phyloP scores from a whole-genome alignment of 2,797 vertebrate genomes.

The Agapornis canus region DNA sequence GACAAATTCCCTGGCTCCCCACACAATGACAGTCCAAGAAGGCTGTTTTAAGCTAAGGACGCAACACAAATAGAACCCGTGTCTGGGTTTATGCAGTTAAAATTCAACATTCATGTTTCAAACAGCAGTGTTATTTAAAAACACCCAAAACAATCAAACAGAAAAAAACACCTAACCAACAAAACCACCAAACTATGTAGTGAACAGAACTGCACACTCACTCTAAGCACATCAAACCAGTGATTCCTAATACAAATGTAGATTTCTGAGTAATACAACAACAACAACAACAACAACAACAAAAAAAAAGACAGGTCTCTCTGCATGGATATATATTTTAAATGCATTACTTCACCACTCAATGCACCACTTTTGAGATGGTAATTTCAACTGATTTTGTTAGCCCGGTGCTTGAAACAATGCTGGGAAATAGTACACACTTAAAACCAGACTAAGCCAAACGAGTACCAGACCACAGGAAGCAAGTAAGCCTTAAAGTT shows the following conservation, averaged over 20 bases:
- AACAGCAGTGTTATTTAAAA: neutral
- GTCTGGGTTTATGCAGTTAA: neutral
- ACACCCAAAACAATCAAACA: neutral
- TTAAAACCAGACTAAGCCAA: neutral
- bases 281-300: neutral
- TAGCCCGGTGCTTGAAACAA: neutral
- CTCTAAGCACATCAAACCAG: neutral
- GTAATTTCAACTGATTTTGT: neutral
- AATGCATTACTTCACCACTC: neutral
- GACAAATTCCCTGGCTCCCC: neutral
- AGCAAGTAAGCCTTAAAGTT: neutral
- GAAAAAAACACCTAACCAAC: neutral
- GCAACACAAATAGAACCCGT: neutral
- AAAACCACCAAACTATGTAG: neutral
- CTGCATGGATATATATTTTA: neutral
- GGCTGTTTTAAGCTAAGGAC: neutral
- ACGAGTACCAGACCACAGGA: neutral
- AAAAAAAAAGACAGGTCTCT: neutral
- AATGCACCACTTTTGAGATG: neutral
- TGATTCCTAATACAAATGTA: neutral
- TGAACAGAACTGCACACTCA: neutral
- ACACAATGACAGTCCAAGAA: rapidly evolving
- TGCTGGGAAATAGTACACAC: neutral
- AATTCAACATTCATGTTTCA: neutral
- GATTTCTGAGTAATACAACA: neutral